phyloP scores from a whole-genome alignment of 2,797 vertebrate genomes.

The Pseudomugil tenellus region DNA sequence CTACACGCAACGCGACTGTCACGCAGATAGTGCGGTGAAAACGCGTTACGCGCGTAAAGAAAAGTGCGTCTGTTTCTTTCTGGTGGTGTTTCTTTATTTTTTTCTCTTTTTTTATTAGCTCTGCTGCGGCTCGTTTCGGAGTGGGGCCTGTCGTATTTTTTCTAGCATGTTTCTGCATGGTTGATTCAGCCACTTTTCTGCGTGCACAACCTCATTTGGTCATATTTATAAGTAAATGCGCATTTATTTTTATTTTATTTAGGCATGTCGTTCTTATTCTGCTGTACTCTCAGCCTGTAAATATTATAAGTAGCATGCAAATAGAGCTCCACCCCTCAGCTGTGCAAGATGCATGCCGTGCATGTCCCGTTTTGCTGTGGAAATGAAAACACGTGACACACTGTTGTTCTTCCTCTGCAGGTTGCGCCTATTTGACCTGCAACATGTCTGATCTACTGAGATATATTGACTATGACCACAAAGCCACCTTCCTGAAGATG shows the following conservation, averaged over 20 bases:
- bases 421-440: slow-evolving; percentile 64
- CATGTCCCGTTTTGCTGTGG: neutral
- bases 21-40: slow-evolving; percentile 25
- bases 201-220: neutral
- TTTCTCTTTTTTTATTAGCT: slow-evolving; percentile 13
- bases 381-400: slow-evolving; percentile 6
- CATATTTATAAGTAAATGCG: neutral
- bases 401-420: slow-evolving; percentile 34
- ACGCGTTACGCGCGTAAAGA: neutral
- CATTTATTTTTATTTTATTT: neutral
- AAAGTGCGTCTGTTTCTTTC: slow-evolving; percentile 31
- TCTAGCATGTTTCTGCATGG: slow-evolving; percentile 47
- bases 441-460: slow-evolving; percentile 97
- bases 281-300: slow-evolving; percentile 1
- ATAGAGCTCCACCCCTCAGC: slow-evolving; percentile 56
- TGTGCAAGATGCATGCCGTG: slow-evolving; percentile 20
- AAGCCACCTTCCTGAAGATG: slow-evolving; percentile 95
- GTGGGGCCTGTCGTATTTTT: slow-evolving; percentile 44
- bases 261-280: neutral
- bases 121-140: slow-evolving; percentile 36
- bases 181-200: slow-evolving; percentile 34
- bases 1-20: slow-evolving; percentile 40
- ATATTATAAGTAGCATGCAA: slow-evolving; percentile 27
- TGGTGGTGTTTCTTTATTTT: slow-evolving; percentile 15
- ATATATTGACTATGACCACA: slow-evolving; percentile 97